Evolutionary conservation across 2,888 invertebrate species (phyloP), one percentile per base, ranked within the genome.

Genomic region (Pyrgus malvae): DNA sequence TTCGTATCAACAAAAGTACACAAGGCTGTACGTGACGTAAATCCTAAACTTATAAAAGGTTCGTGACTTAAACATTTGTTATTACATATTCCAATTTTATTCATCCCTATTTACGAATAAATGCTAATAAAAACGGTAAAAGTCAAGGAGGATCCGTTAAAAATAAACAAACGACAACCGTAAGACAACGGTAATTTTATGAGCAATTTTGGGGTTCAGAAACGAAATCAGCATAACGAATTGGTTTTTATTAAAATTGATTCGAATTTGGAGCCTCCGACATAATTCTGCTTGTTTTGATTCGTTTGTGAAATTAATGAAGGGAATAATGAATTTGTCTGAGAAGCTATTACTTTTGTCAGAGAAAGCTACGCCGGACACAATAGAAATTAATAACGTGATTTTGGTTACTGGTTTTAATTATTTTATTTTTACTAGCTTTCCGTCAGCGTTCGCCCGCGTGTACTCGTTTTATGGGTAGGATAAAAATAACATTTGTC

Each of bases 21-120:
- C 73, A 79, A 82, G 76, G 78, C 68, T 65, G 67, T 62, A 69
- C 64, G 61, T 67, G 66, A 73, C 66, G 73, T 76, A 76, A 70
- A 64, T 35, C 29, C 42, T 35, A 56, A 56, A 51, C 29, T 49
- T 44, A 67, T 69, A 61, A 61, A 44, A 64, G 56, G 12, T 75
- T 83, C 82, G 84, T 84, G 84, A 82, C 75, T 74, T 54, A 58
- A 59, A 66, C 72, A 68, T 78, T 82, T 70, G 69, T 72, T 68
- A 71, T 72, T 76, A 72, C 70, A 67, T 69, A 70, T 64, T 65
- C 68, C 69, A 40, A 72, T 57, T 57, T 61, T 65, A 57, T 68
- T 72, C 74, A 72, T 74, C 69, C 61, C 64, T 66, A 66, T 71
- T 70, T 69, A 68, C 68, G 64, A 69, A 74, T 60, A 67, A 75